phyloP scores from a whole-genome alignment of 2,888 invertebrate genomes.

The Sminthurides aquaticus region DNA sequence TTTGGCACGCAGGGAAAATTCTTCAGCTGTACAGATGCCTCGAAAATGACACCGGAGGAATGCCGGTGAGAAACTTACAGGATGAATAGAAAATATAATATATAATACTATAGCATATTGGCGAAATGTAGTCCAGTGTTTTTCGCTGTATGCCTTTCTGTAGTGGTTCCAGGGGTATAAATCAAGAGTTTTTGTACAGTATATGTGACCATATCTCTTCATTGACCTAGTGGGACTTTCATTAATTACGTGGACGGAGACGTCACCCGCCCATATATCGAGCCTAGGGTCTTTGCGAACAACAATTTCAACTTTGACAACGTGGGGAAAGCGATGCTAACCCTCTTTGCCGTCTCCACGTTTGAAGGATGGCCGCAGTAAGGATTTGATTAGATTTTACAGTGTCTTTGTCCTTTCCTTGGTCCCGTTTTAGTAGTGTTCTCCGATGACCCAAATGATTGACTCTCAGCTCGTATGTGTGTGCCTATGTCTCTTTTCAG shows the following conservation, averaged over 20 bases:
- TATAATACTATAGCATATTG: too few relatives aligned
- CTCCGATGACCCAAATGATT: background rate
- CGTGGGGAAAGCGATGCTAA: slow-evolving; percentile 55
- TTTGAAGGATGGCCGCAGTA: slow-evolving; percentile 59
- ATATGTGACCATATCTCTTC: too few relatives aligned
- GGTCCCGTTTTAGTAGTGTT: background rate
- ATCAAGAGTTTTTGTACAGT: too few relatives aligned
- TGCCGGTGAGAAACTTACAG: slow-evolving; percentile 49
- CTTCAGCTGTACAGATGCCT: slow-evolving; percentile 52
- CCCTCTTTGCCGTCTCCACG: slow-evolving; percentile 57
- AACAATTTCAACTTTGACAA: slow-evolving; percentile 57
- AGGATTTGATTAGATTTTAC: too few relatives aligned
- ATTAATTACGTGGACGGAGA: slow-evolving; percentile 52
- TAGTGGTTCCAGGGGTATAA: too few relatives aligned
- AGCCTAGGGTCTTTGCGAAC: slow-evolving; percentile 52
- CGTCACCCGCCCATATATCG: slow-evolving; percentile 48
- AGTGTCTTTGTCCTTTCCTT: background rate
- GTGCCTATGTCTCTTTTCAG: too few relatives aligned
- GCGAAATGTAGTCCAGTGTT: too few relatives aligned
- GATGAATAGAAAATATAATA: too few relatives aligned
- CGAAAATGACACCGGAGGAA: slow-evolving; percentile 51
- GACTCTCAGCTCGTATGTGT: too few relatives aligned
- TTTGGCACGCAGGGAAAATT: slow-evolving; percentile 51
- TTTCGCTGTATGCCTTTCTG: too few relatives aligned
- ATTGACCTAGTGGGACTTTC: slow-evolving; percentile 52